phyloP scores from a whole-genome alignment of 2,113 vertebrate genomes.

The Marcusenius ussheri region DNA sequence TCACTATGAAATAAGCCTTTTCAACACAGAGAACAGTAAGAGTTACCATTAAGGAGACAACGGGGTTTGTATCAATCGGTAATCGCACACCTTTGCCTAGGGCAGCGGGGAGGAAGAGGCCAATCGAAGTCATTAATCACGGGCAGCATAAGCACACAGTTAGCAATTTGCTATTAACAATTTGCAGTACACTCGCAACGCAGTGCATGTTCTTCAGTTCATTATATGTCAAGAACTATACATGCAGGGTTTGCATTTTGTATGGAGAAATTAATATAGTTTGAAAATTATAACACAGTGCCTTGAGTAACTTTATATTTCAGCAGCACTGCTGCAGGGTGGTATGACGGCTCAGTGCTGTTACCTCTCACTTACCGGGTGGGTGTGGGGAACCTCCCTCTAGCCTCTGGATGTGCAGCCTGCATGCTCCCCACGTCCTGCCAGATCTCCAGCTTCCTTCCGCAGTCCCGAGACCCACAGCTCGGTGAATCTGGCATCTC shows the following conservation, averaged over 20 bases:
- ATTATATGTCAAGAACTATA: not conserved
- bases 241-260: not conserved
- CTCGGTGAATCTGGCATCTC: not conserved
- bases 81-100: not conserved
- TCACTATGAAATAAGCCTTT: conserved; percentile 10
- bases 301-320: not conserved
- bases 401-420: not conserved
- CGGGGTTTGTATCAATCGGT: not conserved
- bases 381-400: not conserved
- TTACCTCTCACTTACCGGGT: not conserved
- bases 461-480: not conserved
- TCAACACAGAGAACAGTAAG: not conserved
- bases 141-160: not conserved
- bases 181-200: not conserved
- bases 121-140: not conserved
- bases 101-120: not conserved
- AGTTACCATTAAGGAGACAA: conserved; percentile 10
- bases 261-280: not conserved
- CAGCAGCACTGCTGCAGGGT: not conserved
- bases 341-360: not conserved
- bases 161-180: not conserved
- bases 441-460: not conserved
- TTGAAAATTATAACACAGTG: not conserved
- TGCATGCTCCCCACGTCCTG: not conserved
- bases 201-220: not conserved